These are phyloP conservation scores for Mechanitis messenoides DNA, from an alignment of 2,888 invertebrate species.

Conservation along the genomic window DNA sequence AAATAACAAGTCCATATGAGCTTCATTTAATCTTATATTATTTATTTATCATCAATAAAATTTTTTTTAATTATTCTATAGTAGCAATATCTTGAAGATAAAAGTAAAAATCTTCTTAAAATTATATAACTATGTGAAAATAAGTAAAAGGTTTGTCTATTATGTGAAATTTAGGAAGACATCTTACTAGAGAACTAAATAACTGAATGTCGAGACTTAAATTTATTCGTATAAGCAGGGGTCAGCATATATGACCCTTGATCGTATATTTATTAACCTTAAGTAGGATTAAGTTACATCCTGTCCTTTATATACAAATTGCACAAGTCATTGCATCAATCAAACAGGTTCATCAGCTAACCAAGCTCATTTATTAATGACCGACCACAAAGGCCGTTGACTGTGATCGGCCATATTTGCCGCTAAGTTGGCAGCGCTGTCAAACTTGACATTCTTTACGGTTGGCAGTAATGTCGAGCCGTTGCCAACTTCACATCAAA, in stretches of 20 bases:
- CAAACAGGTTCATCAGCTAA: slow-evolving; percentile 40
- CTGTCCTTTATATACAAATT: slow-evolving; percentile 29
- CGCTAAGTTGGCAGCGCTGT: slow-evolving; percentile 44
- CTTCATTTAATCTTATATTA: too few relatives aligned
- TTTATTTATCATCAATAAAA: too few relatives aligned
- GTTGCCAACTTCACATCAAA: slow-evolving; percentile 53
- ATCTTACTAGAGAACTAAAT: too few relatives aligned
- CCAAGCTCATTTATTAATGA: slow-evolving; percentile 51
- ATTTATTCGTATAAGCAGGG: slow-evolving; percentile 12
- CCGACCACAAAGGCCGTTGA: slow-evolving; percentile 50
- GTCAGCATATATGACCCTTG: slow-evolving; percentile 24
- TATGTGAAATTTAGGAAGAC: too few relatives aligned
- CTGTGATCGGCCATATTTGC: slow-evolving; percentile 38
- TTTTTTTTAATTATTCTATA: too few relatives aligned
- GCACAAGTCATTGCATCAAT: slow-evolving; percentile 32
- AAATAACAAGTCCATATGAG: too few relatives aligned
- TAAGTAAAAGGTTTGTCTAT: too few relatives aligned
- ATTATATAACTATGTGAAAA: too few relatives aligned
- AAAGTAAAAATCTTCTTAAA: too few relatives aligned
- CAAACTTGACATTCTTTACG: slow-evolving; percentile 21
- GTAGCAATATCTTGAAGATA: too few relatives aligned
- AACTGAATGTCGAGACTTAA: not conserved
- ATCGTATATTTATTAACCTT: slow-evolving; percentile 13
- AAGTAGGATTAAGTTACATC: slow-evolving; percentile 22
- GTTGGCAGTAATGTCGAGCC: slow-evolving; percentile 33